Conservation (phyloP, 2,888 invertebrate genomes). For the Chalcis sispes region DNA sequence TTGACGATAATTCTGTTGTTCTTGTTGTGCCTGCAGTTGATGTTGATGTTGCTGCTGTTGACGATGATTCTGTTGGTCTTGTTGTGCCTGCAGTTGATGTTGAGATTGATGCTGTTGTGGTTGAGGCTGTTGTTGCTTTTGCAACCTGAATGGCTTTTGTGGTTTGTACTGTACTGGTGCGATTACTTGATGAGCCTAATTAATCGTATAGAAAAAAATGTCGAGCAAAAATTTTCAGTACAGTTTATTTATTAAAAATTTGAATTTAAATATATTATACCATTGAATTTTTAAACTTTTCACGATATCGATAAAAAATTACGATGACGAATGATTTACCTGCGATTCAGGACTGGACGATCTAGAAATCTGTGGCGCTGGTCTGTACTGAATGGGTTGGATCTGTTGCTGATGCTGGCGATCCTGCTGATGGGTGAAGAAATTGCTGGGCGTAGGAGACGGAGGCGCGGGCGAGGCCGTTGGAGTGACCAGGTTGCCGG, state of each 20-base stretch:
- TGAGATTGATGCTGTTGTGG: slow-evolving; percentile 43
- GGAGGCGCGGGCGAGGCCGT: slow-evolving; percentile 42
- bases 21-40: slow-evolving; percentile 41
- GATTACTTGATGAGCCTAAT: slow-evolving; percentile 53
- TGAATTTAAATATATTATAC: not conserved
- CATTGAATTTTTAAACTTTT: not conserved
- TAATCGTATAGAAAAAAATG: not conserved
- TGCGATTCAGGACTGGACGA: slow-evolving; percentile 18
- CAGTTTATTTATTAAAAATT: not conserved
- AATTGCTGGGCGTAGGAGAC: slow-evolving; percentile 58
- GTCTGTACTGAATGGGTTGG: slow-evolving; percentile 43
- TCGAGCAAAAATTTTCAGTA: too few relatives aligned
- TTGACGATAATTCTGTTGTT: too few relatives aligned
- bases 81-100: too few relatives aligned
- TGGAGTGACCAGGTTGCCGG: slow-evolving; percentile 53
- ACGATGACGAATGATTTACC: slow-evolving; percentile 12
- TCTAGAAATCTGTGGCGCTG: slow-evolving; percentile 14
- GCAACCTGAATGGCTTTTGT: slow-evolving; percentile 55
- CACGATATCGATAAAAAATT: not conserved
- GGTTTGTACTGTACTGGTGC: slow-evolving; percentile 63
- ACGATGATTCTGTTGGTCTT: too few relatives aligned
- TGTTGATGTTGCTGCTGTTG: too few relatives aligned
- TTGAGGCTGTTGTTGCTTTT: slow-evolving; percentile 49
- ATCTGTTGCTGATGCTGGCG: slow-evolving; percentile 28
- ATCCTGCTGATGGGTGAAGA: slow-evolving; percentile 50